Evolutionary conservation across 2,797 vertebrate genomes (phyloP).

Genomic region (Rhinophrynus dorsalis): DNA sequence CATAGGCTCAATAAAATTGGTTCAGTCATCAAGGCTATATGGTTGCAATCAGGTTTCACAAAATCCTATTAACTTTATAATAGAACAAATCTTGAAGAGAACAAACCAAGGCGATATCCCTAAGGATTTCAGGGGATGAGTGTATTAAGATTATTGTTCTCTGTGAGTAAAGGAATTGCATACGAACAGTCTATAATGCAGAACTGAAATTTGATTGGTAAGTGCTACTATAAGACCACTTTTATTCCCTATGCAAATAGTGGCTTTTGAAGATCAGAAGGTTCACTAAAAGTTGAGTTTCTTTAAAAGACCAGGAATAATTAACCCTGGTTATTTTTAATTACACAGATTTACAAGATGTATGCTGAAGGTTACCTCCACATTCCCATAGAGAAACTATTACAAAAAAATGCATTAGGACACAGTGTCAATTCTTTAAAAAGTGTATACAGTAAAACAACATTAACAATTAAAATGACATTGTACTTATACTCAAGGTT

Average conservation of each 20-base stretch:
- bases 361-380: not conserved
- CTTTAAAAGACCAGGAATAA: not conserved
- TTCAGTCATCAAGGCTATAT: constrained; percentile 5
- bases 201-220: constrained; percentile 3
- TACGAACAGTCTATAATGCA: not conserved
- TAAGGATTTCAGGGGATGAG: not conserved
- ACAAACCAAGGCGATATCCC: not conserved
- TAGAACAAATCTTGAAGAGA: not conserved
- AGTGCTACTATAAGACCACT: not conserved
- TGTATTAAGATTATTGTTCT: constrained; percentile 22
- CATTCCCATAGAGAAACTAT: too few species aligned
- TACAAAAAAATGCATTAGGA: too few species aligned
- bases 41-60: not conserved
- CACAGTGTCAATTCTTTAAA: too few species aligned
- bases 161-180: not conserved
- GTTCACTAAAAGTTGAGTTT: not conserved
- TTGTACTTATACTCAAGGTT: too few species aligned
- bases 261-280: not conserved
- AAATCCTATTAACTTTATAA: constrained; percentile 20
- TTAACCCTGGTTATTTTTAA: not conserved
- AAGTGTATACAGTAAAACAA: too few species aligned
- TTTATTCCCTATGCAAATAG: not conserved
- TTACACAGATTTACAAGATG: not conserved
- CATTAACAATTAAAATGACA: too few species aligned
- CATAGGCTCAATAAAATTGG: not conserved